A percentile compares a stretch with the other conserved stretches of the same genome.
Conservation (phyloP, 2,888 invertebrate genomes). For the Augiades crinisus region DNA sequence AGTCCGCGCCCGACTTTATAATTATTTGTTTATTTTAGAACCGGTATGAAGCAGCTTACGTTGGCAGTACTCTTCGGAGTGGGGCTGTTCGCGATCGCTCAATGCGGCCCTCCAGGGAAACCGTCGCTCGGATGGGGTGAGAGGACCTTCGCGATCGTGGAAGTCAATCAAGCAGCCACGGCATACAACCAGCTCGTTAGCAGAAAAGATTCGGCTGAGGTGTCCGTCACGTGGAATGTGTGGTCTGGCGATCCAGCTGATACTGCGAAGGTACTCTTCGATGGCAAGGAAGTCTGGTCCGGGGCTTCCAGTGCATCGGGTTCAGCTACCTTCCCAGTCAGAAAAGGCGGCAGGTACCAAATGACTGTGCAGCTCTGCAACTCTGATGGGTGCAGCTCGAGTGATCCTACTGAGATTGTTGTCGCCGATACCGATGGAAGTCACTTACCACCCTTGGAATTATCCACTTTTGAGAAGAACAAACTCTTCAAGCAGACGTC, state of each 20-base stretch:
- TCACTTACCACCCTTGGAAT: conserved; percentile 68
- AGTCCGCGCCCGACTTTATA: conserved; percentile 47
- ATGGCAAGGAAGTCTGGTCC: conserved; percentile 65
- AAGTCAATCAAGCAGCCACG: conserved; percentile 75
- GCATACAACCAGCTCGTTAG: conserved; percentile 74
- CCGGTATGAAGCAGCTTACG: conserved; percentile 62
- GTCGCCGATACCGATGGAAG: conserved; percentile 77
- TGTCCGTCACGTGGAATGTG: conserved; percentile 72
- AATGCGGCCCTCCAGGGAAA: conserved; percentile 65
- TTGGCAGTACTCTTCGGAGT: conserved; percentile 51
- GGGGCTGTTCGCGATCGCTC: conserved; percentile 45
- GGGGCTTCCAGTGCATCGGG: conserved; percentile 53
- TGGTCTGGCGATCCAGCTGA: conserved; percentile 72
- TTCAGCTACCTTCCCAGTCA: conserved; percentile 67
- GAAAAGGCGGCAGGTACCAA: conserved; percentile 69
- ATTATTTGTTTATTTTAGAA: conserved; percentile 59
- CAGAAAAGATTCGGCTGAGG: conserved; percentile 64
- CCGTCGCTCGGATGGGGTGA: conserved; percentile 74
- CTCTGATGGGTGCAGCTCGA: conserved; percentile 63
- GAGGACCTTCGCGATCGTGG: conserved; percentile 69
- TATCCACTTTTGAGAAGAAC: conserved; percentile 62
- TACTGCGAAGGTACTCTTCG: conserved; percentile 56
- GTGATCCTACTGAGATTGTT: conserved; percentile 66
- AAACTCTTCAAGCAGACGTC: conserved; percentile 74
- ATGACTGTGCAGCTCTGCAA: conserved; percentile 72